Conservation (phyloP, 2,888 invertebrate genomes). For the Acleris literana region DNA sequence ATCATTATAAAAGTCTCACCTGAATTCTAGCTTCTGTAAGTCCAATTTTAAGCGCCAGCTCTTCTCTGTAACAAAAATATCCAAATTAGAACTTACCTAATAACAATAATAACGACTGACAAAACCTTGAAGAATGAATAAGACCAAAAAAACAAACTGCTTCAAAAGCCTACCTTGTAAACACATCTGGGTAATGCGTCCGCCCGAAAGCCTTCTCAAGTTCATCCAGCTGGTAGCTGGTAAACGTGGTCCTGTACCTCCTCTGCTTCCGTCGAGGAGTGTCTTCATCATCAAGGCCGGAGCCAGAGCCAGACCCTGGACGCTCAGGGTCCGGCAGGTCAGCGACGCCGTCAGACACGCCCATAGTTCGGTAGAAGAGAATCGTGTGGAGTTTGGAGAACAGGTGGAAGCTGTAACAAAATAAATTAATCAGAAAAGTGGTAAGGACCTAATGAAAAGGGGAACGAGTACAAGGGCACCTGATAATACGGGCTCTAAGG, state of each 20-base stretch:
- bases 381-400: constrained; percentile 15
- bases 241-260: constrained; percentile 96
- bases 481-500: too few species aligned
- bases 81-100: neutral
- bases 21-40: constrained; percentile 97
- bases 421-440: neutral
- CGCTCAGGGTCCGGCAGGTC: constrained; percentile 70
- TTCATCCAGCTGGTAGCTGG: constrained; percentile 97
- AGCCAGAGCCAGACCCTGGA: constrained; percentile 69
- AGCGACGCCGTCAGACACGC: constrained; percentile 72
- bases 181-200: constrained; percentile 99
- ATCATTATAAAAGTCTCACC: constrained; percentile 81
- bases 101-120: too few species aligned
- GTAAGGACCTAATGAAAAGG: too few species aligned
- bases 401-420: constrained; percentile 50
- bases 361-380: constrained; percentile 55
- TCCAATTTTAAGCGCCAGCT: constrained; percentile 96
- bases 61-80: constrained; percentile 89
- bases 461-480: too few species aligned
- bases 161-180: constrained; percentile 89
- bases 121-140: too few species aligned
- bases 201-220: constrained; percentile 98
- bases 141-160: neutral
- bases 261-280: constrained; percentile 95
- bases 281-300: constrained; percentile 86